Base-by-base conservation (phyloP, 2,113 vertebrate species). In the Asarcornis scutulata region DNA sequence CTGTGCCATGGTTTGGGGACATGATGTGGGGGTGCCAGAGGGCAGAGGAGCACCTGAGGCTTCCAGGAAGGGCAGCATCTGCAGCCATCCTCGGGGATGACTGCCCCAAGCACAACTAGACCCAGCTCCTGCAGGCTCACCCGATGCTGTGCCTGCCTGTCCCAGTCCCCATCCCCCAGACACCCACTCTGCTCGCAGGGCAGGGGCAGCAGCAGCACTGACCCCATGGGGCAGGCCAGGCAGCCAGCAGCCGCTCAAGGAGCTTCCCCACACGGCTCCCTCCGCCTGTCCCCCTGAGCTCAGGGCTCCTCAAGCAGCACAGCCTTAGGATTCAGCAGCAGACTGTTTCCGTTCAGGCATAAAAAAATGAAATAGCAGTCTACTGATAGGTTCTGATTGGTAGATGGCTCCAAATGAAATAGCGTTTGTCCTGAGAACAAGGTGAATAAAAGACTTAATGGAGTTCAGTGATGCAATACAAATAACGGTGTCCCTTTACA, bases 131-230 rank as follows among this genome's bases (percentile, higher is more conserved):
- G 23, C 17, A 23, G 25, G 3, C 0, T 5, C 40, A 13, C 13
- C 32, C 0, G 0, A 4, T 12, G 17, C 58, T 22, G 67, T 11
- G 13, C 1, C 1, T 1, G 4, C 44, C 36, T 0, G 2, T 17
- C 60, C 79, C 42, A 0, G 1, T 12, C 66, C 79, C 42, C 2
- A 0, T 11, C 42, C 8, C 62, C 29, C 42, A 3, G 40, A 3
- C 2, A 23, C 53, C 36, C 17, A 12, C 48, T 7, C 48, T 50
- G 48, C 22, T 50, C 48, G 5, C 48, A 50, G 48, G 48, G 48
- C 48, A 23, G 22, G 48, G 48, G 48, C 48, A 52, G 22, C 50
- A 13, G 50, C 23, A 11, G 48, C 48, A 50, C 48, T 7, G 48
- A 50, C 48, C 22, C 48, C 48, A 11, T 12, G 48, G 48, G 48